These are phyloP conservation scores for Crossocerus cetratus DNA, from an alignment of 2,888 invertebrate species.

Conservation along the genomic window DNA sequence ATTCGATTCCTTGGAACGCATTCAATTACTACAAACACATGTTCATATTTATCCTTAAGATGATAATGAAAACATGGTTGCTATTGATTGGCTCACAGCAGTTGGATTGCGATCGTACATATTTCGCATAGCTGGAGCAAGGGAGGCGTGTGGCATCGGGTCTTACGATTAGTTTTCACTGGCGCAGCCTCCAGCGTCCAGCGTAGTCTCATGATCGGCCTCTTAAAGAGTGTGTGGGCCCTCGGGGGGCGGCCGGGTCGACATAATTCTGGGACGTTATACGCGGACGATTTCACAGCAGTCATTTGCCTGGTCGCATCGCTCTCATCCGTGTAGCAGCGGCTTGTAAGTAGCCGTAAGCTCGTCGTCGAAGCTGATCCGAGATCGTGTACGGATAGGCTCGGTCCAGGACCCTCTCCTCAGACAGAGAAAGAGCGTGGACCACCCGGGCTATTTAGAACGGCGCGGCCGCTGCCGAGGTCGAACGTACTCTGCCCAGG, in stretches of 20 bases:
- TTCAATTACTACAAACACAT: too few species aligned
- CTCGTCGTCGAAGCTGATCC: constrained; percentile 49
- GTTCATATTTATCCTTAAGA: too few species aligned
- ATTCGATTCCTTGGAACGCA: too few species aligned
- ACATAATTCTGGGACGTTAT: constrained; percentile 45
- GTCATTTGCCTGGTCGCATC: constrained; percentile 34
- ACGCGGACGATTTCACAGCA: constrained; percentile 47
- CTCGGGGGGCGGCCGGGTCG: neutral
- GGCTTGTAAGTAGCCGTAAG: constrained; percentile 49
- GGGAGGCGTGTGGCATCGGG: neutral
- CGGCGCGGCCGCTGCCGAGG: constrained; percentile 31
- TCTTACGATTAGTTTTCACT: constrained; percentile 1
- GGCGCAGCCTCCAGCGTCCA: neutral
- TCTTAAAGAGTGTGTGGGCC: constrained; percentile 1
- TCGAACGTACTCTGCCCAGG: constrained; percentile 22
- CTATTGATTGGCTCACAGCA: too few species aligned
- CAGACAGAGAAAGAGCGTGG: constrained; percentile 30
- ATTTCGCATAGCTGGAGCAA: constrained; percentile 13
- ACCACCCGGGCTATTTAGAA: constrained; percentile 64
- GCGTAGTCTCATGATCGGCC: neutral
- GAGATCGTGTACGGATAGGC: constrained; percentile 61
- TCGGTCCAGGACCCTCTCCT: constrained; percentile 28
- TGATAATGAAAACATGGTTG: too few species aligned
- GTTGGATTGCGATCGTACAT: neutral
- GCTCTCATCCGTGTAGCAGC: constrained; percentile 33